Conservation (phyloP, 2,888 invertebrate genomes). For the Drosophila imparisetae region DNA sequence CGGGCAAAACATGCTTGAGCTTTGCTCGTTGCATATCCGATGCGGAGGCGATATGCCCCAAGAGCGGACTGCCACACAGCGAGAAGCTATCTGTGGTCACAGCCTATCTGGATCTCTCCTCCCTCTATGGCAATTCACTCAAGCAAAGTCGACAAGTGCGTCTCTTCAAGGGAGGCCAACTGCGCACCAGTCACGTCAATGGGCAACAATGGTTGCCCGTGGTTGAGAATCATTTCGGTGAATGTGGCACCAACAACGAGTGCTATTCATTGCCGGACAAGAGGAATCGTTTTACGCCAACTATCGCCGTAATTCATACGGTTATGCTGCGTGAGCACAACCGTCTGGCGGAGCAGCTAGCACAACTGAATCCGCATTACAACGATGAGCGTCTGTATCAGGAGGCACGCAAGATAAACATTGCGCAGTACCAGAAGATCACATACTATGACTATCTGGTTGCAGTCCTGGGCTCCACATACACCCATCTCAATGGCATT, state of each 20-base stretch:
- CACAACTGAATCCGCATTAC: slow-evolving; percentile 85
- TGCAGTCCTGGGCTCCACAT: slow-evolving; percentile 79
- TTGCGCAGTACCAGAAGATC: slow-evolving; percentile 85
- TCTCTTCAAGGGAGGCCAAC: slow-evolving; percentile 88
- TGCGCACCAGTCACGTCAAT: slow-evolving; percentile 86
- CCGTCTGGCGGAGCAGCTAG: slow-evolving; percentile 83
- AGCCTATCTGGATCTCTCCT: slow-evolving; percentile 88
- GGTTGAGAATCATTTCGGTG: slow-evolving; percentile 86
- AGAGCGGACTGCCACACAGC: slow-evolving; percentile 84
- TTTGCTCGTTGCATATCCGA: slow-evolving; percentile 89
- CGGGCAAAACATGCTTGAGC: slow-evolving; percentile 87
- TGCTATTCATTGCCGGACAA: slow-evolving; percentile 89
- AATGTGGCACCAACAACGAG: slow-evolving; percentile 85
- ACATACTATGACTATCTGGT: slow-evolving; percentile 85
- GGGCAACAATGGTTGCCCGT: slow-evolving; percentile 90
- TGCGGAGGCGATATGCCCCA: slow-evolving; percentile 87
- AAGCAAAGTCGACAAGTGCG: slow-evolving; percentile 87
- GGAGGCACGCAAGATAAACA: slow-evolving; percentile 85
- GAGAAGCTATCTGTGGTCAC: slow-evolving; percentile 86
- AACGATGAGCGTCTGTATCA: slow-evolving; percentile 85
- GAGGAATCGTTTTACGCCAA: slow-evolving; percentile 83
- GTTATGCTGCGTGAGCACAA: slow-evolving; percentile 85
- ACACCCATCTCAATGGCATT: slow-evolving; percentile 72
- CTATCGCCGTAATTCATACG: slow-evolving; percentile 84
- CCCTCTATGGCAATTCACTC: slow-evolving; percentile 90